Base-by-base conservation (phyloP, 37 sponge, comb jelly and placozoan species). In the Oscarella lobularis region DNA sequence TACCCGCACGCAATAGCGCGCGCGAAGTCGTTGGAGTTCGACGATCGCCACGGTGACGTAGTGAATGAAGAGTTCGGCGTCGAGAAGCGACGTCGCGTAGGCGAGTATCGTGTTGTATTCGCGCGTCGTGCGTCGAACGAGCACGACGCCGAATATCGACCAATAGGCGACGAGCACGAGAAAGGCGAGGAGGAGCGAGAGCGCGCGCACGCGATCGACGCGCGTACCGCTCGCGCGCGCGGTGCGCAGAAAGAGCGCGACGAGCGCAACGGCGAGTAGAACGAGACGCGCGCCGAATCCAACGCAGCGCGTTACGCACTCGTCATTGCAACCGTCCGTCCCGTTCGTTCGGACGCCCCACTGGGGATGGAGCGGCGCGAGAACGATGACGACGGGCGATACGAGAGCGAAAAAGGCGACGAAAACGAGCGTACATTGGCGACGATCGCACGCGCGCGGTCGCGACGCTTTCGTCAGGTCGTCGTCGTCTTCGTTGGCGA, bases 121-220 rank as follows among this genome's bases (percentile, higher is more conserved):
- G 60, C 14, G 60, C 60, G 9, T 20, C 60, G 9, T 48, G 14
- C 20, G 14, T 48, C 60, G 14, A 9, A 20, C 60, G 14, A 48
- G 20, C 60, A 48, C 60, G 60, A 48, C 14, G 20, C 60, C 60
- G 60, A 48, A 48, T 9, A 48, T 27, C 60, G 20, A 20, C 60
- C 60, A 48, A 48, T 48, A 48, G 60, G 60, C 60, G 60, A 48
- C 60, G 60, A 48, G 60, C 14, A 48, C 60, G 60, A 48, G 14
- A 20, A 48, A 9, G 20, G 14, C 9, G 60, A 48, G 60, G 9
- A 48, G 60, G 14, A 48, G 20, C 20, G 60, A 9, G 60, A 48
- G 60, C 20, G 60, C 9, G 14, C 60, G 60, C 60, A 48, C 20
- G 14, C 60, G 60, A 48, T 48, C 14, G 9, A 48, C 20, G 9